Evolutionary conservation across 2,888 invertebrate species (phyloP).

Genomic region (Macaria notata): DNA sequence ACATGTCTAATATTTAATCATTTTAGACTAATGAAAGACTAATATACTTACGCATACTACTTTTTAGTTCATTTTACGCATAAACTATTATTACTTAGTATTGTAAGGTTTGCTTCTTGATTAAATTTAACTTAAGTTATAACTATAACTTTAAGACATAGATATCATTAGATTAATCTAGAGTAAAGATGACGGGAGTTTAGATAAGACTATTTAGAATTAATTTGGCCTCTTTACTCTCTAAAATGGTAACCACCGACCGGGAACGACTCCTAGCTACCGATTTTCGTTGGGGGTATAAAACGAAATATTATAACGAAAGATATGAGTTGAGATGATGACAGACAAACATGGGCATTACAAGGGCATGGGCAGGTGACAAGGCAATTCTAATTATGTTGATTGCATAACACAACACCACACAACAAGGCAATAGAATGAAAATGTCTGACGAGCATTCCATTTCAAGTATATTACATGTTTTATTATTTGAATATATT

Average conservation of each 20-base stretch:
- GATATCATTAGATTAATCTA: constrained; percentile 22
- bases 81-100: no score
- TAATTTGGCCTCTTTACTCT: constrained; percentile 22
- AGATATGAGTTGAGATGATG: constrained; percentile 38
- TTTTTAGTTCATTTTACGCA: no score
- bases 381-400: constrained; percentile 39
- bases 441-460: constrained; percentile 11
- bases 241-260: constrained; percentile 30
- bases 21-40: no score
- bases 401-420: constrained; percentile 48
- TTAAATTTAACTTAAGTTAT: constrained; percentile 10
- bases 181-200: constrained; percentile 18
- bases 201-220: constrained; percentile 25
- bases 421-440: constrained; percentile 33
- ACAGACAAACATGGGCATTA: constrained; percentile 35
- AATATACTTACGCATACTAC: no score
- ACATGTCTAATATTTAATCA: no score
- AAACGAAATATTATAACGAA: constrained; percentile 3
- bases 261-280: constrained; percentile 34
- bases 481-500: constrained; percentile 27
- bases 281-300: constrained; percentile 14
- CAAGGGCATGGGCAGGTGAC: constrained; percentile 62
- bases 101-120: no score
- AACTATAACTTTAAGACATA: constrained; percentile 13
- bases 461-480: constrained; percentile 11